These are phyloP conservation scores for Schizopygopsis pylzovi DNA, from an alignment of 2,797 vertebrate species.

Conservation along the genomic window DNA sequence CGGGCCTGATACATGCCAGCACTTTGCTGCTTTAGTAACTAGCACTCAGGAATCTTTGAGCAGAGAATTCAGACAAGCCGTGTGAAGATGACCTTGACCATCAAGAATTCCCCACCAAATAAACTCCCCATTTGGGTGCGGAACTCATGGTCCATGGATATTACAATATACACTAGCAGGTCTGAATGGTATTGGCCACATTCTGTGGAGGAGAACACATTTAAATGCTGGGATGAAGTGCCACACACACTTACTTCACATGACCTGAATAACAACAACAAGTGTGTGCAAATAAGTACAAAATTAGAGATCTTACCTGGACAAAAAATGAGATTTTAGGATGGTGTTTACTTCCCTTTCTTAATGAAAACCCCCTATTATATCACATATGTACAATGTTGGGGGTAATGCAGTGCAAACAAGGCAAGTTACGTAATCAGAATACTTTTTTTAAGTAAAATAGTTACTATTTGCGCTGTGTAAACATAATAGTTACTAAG, in stretches of 20 bases:
- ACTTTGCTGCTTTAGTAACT: slow-evolving; percentile 58
- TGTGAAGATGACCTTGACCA: slow-evolving; percentile 61
- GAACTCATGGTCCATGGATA: slow-evolving; percentile 8
- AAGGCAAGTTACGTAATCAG: background rate
- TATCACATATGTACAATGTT: background rate
- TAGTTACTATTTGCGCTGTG: too few relatives aligned
- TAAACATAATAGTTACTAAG: too few relatives aligned
- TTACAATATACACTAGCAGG: slow-evolving; percentile 31
- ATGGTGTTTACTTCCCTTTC: background rate
- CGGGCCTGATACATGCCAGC: slow-evolving; percentile 59
- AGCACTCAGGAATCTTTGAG: slow-evolving; percentile 58
- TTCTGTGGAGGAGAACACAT: slow-evolving; percentile 15
- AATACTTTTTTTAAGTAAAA: too few relatives aligned
- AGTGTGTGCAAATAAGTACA: background rate
- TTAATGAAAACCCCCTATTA: slow-evolving; percentile 16
- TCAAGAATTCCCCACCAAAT: slow-evolving; percentile 38
- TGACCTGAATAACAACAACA: background rate
- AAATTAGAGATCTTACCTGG: background rate
- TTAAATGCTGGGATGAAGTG: slow-evolving; percentile 34
- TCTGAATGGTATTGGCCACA: slow-evolving; percentile 32
- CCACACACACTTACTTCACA: background rate
- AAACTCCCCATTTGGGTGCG: slow-evolving; percentile 9
- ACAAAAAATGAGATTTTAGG: slow-evolving; percentile 5
- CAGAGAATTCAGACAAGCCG: slow-evolving; percentile 48
- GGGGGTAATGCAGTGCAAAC: too few relatives aligned